Evolutionary conservation across 64 coral and sea anemone genomes (phyloP), one percentile per base, ranked within the genome.

Genomic region (Catalaphyllia jardinei): DNA sequence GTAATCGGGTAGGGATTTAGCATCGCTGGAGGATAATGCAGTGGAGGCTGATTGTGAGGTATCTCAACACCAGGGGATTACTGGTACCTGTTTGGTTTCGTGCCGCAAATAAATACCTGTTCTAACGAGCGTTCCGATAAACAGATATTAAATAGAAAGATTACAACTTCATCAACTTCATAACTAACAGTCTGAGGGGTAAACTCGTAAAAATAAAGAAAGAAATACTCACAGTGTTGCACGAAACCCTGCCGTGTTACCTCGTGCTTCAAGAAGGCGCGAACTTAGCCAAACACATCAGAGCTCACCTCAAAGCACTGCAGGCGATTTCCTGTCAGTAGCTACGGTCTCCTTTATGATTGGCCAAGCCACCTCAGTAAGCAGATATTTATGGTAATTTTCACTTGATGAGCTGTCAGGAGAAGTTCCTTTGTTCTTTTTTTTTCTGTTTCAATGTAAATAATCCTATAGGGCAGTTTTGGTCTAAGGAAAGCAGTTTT

Each of bases 291-390:
- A 89, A 72, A 77, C 62, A 29, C 22, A 10, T 80, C 74, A 88
- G 74, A 35, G 33, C 75, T 89, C 60, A 80, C 35, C 67, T 79
- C 75, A 89, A 27, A 89, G 22, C 75, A 29, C 76, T n/a, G 31
- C 88, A 89, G 19, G 88, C 29, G 39, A 57, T 67, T 89, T 89
- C 78, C 88, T 79, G 88, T 89, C n/a, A 89, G 19, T 24, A 67
- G 76, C 88, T 71, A 54, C 39, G 88, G 22, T 89, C 88, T 89
- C 19, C 87, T 65, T 89, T 63, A 64, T 64, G 76, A 89, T 80
- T 89, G 87, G 87, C 87, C 76, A 89, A 89, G 74, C 87, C 87
- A 79, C 87, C 87, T 89, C 87, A 69, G 59, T 76, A 38, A 8
- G 52, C 52, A 54, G 52, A 54, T 54, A 54, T 35, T 35, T 2